Percentiles rank a stretch among this genome's conserved stretches.
phyloP scores from a whole-genome alignment of 2,888 invertebrate species.

The Hemithea aestivaria region DNA sequence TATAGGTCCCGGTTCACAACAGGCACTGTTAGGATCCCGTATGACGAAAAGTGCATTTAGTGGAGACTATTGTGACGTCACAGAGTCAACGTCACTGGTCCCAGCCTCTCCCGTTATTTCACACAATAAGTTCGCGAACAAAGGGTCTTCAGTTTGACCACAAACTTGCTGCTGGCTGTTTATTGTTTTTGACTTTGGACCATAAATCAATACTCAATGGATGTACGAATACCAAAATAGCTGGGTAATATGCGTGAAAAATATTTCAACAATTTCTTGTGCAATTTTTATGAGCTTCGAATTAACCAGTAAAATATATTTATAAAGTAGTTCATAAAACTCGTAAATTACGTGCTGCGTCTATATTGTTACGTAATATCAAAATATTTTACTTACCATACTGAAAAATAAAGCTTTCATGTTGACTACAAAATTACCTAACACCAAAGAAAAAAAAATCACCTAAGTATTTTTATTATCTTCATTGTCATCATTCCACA shows the following conservation, averaged over 20 bases:
- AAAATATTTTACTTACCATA: no score
- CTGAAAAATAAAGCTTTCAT: no score
- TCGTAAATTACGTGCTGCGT: no score
- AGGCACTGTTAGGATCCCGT: constrained; percentile 64
- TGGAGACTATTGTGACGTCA: constrained; percentile 65
- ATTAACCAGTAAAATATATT: neutral
- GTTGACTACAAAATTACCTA: no score
- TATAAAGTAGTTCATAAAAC: no score
- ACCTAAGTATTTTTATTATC: no score
- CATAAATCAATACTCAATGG: constrained; percentile 50
- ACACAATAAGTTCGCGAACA: constrained; percentile 57
- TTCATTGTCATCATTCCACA: no score
- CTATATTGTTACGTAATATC: no score
- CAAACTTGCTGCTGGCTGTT: constrained; percentile 61
- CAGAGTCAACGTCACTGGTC: constrained; percentile 49
- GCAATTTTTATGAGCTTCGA: constrained; percentile 7
- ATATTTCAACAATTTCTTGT: constrained; percentile 8
- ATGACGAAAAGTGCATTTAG: constrained; percentile 70
- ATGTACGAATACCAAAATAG: constrained; percentile 5
- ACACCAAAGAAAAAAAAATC: no score
- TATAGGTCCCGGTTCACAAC: constrained; percentile 71
- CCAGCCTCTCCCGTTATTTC: constrained; percentile 53
- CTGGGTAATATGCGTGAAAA: constrained; percentile 1
- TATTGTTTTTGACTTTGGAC: constrained; percentile 42
- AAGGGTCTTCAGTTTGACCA: constrained; percentile 57